phyloP scores from a whole-genome alignment of 1,140 invertebrate species.

The Gryon sp. region DNA sequence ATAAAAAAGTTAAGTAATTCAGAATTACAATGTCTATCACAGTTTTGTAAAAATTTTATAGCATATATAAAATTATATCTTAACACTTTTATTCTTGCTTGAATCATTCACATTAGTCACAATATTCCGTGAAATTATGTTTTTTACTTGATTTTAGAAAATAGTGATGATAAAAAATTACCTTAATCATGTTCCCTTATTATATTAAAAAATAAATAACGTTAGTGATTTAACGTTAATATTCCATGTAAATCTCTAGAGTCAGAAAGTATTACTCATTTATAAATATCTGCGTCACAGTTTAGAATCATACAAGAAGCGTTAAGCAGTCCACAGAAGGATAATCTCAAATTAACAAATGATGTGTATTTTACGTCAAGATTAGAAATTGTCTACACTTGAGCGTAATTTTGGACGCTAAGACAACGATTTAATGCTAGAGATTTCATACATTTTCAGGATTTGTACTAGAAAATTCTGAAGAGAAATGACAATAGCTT shows the following conservation, averaged over 20 bases:
- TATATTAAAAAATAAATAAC: no score
- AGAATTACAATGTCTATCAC: no score
- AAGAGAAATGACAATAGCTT: constrained; percentile 13
- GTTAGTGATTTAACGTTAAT: no score
- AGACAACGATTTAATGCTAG: constrained; percentile 65
- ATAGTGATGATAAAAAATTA: no score
- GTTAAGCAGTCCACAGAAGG: constrained; percentile 39
- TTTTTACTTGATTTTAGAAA: no score
- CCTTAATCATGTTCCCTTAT: no score
- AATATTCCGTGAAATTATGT: no score
- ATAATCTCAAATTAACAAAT: constrained; percentile 68
- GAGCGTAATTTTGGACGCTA: constrained; percentile 65
- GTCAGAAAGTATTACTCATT: constrained; percentile 22
- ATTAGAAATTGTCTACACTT: constrained; percentile 69
- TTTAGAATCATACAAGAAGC: constrained; percentile 6
- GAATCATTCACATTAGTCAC: no score
- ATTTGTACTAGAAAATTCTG: constrained; percentile 16
- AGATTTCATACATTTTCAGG: constrained; percentile 34
- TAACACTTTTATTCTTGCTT: no score
- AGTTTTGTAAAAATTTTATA: no score
- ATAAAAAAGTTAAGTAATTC: no score
- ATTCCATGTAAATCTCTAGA: constrained; percentile 16
- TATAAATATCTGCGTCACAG: constrained; percentile 11
- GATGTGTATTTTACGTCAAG: constrained; percentile 66
- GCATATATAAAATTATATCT: no score